Evolutionary conservation across 2,113 vertebrate genomes (phyloP).

Genomic region (Porphyrio hochstetteri): DNA sequence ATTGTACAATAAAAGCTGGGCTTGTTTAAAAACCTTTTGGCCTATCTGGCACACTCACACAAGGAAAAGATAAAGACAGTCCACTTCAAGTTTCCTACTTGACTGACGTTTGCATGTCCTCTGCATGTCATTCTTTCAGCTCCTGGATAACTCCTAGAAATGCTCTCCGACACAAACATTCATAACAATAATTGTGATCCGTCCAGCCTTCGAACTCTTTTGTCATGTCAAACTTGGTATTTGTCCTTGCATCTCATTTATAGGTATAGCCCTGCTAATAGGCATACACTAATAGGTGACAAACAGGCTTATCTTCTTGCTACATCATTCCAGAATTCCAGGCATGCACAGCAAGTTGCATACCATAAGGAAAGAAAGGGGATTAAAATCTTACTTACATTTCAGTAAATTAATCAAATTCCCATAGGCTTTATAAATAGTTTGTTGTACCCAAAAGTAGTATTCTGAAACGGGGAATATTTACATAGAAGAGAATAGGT

Average conservation of each 20-base stretch:
- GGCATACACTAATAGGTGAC: fast-evolving
- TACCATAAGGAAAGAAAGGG: neutral
- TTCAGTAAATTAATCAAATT: neutral
- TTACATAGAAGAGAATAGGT: neutral
- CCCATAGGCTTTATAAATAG: neutral
- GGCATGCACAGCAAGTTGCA: neutral
- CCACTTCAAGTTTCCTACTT: neutral
- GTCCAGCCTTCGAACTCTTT: neutral
- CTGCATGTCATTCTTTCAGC: neutral
- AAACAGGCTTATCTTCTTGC: neutral
- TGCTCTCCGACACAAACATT: neutral
- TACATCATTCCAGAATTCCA: neutral
- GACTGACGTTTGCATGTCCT: neutral
- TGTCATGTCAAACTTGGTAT: neutral
- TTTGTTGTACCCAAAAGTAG: neutral
- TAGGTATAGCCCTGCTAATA: neutral
- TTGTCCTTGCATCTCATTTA: neutral
- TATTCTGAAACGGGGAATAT: neutral
- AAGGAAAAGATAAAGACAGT: neutral
- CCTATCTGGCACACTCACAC: neutral
- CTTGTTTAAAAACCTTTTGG: neutral
- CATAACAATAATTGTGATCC: neutral
- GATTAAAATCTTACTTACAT: neutral
- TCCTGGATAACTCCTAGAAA: neutral
- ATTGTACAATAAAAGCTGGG: neutral